Evolutionary conservation across 2,888 invertebrate genomes (phyloP), one percentile per base, ranked within the genome.

Genomic region (Amphimallon solstitiale): DNA sequence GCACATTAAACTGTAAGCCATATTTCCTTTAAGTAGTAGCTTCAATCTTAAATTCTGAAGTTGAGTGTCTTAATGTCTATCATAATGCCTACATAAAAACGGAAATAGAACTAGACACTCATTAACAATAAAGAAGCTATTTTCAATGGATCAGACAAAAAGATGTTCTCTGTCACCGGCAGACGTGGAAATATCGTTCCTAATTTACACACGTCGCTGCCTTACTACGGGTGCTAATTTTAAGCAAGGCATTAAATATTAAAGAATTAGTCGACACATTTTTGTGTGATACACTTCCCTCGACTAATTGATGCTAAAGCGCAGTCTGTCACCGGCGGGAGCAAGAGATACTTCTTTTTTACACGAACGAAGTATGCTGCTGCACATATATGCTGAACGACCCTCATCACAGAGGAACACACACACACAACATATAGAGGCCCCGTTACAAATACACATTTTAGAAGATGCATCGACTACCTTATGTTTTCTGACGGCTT

Each of bases 401-500:
- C 40, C 37, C 52, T 35, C 56, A 23, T 19, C 37, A 38, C 21
- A 35, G 51, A 34, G 35, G 34, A 34, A 51, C 35, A 35, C 51
- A 23, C 10, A 35, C 35, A 15, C 40, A n/a, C n/a, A n/a, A n/a
- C n/a, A n/a, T n/a, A n/a, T n/a, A n/a, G n/a, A n/a, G n/a, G n/a
- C n/a, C n/a, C 40, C 19, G 14, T 17, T 51, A 35, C 14, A 12
- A 51, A 35, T 9, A 54, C 45, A 59, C 49, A 29, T 40, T 35
- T 43, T 21, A 17, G 45, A 63, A 70, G 70, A 71, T 71, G 67
- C 69, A 71, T 71, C 69, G 71, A 71, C 69, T 71, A 69, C 70
- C 70, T 70, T 69, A 66, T 70, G 76, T 75, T 77, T 72, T 68
- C 68, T 77, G 79, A 79, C 78, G 70, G 74, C 71, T 79, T 79